Conservation (phyloP, 2,888 invertebrate genomes). For the Leucania comma region DNA sequence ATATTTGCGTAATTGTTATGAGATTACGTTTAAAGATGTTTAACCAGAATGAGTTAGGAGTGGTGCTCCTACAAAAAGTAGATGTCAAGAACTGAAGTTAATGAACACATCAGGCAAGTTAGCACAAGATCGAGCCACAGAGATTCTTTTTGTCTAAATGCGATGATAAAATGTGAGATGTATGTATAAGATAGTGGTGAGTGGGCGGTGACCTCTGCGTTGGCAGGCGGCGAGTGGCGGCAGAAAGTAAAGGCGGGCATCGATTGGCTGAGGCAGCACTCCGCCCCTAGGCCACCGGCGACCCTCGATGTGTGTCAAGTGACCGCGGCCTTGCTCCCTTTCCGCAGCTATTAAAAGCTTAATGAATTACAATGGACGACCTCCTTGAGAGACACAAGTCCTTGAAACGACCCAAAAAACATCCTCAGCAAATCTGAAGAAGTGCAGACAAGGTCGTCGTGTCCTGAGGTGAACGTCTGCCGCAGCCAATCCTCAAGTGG, state of each 20-base stretch:
- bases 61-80: neutral
- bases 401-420: slow-evolving; percentile 76
- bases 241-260: slow-evolving; percentile 78
- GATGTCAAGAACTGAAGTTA: neutral
- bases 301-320: slow-evolving; percentile 87
- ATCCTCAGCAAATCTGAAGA: slow-evolving; percentile 62
- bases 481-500: slow-evolving; percentile 26
- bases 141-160: slow-evolving; percentile 31
- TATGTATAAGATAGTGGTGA: slow-evolving; percentile 66
- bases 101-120: neutral
- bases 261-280: slow-evolving; percentile 88
- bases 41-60: neutral
- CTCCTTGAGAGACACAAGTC: slow-evolving; percentile 75
- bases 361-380: slow-evolving; percentile 86
- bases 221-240: slow-evolving; percentile 73
- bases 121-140: neutral
- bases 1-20: neutral
- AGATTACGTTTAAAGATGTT: neutral
- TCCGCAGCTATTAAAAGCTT: slow-evolving; percentile 88
- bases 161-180: slow-evolving; percentile 43
- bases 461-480: slow-evolving; percentile 46
- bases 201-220: slow-evolving; percentile 81
- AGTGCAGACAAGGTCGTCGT: slow-evolving; percentile 62
- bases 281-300: slow-evolving; percentile 82
- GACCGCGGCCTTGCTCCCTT: slow-evolving; percentile 88